Base-by-base conservation (phyloP, 2,113 vertebrate species). In the Ageneiosus marmoratus region DNA sequence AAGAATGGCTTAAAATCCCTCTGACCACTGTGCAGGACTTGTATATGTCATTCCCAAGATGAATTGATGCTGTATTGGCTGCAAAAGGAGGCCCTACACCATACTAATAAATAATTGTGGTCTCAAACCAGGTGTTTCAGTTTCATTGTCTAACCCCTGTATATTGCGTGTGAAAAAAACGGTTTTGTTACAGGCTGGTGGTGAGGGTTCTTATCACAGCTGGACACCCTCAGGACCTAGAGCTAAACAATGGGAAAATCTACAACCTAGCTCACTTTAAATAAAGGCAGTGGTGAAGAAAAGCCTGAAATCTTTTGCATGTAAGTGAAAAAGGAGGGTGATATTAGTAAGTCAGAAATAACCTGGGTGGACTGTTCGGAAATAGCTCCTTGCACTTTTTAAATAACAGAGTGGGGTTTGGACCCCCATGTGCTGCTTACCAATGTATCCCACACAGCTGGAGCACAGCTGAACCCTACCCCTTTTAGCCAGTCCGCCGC, bases 401-500 rank as follows among this genome's bases (percentile, higher is more conserved):
- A 78, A 73, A 60, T 72, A 79, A 70, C 50, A 75, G 34, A 73
- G 75, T 34, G 76, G 80, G 86, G 84, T 76, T 82, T 44, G 34
- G 44, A 86, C 79, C 73, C 81, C 81, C 86, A 27, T 82, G 27
- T 62, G n/a, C 44, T 82, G 83, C 83, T 77, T 73, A 82, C 29
- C 24, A 69, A 34, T 84, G 69, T 77, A 86, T 77, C 62, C 69
- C 56, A 77, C 83, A 84, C 87, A 83, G 84, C 79, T 86, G 82
- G 81, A 84, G 51, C 82, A 79, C 81, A 88, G 85, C 87, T 87
- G 85, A 88, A 77, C 80, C 55, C 41, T 82, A 83, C 79, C 72
- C 78, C 80, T 83, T 77, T 83, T 77, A 70, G 74, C 73, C 78
- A 58, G 77, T 78, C 87, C 83, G 69, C 75, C 79, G 67, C 85